Base-by-base conservation (phyloP, 1,140 invertebrate species). In the Penaeus indicus region DNA sequence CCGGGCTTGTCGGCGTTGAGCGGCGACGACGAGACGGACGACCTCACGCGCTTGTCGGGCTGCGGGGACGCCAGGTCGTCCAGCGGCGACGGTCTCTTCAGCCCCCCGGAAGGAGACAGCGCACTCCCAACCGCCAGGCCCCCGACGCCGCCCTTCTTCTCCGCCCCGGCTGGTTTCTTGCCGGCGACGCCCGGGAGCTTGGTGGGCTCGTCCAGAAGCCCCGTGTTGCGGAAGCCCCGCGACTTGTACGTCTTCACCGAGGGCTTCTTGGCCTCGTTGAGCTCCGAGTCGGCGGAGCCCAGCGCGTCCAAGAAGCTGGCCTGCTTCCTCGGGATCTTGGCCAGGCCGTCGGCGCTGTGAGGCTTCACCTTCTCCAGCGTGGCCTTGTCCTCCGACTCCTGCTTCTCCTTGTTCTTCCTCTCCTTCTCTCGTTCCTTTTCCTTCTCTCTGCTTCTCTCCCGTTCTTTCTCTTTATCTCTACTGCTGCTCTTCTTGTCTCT, bases 291-390 rank as follows among this genome's bases (percentile, higher is more conserved):
- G 11, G 90, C 90, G 19, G 88, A 89, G 16, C 90, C 90, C n/a
- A 91, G 82, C 22, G 90, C 90, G 72, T 91, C 90, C 3, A 91
- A 85, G 85, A 91, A 91, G 42, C 85, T 91, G 38, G 85, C 47
- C 10, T 82, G 22, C 42, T 87, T 86, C 47, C 89, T 72, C 38
- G 90, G 90, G 32, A 91, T 91, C 60, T 91, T 91, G 38, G 88
- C 85, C 11, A 91, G 81, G 11, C 90, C 90, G 62, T 91, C 88
- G n/a, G 67, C 86, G 67, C 88, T 88, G 42, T 89, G 64, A 61
- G 90, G 90, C 32, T 89, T 89, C 7, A 91, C 85, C 38, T 91
- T 91, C 42, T 91, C 90, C n/a, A 91, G 60, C 2, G 90, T 91
- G 42, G 88, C 85, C 38, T 88, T 86, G 75, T 89, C 90, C 81